Evolutionary conservation across 2,113 vertebrate species (phyloP).

Genomic region (Hemichromis elongatus): DNA sequence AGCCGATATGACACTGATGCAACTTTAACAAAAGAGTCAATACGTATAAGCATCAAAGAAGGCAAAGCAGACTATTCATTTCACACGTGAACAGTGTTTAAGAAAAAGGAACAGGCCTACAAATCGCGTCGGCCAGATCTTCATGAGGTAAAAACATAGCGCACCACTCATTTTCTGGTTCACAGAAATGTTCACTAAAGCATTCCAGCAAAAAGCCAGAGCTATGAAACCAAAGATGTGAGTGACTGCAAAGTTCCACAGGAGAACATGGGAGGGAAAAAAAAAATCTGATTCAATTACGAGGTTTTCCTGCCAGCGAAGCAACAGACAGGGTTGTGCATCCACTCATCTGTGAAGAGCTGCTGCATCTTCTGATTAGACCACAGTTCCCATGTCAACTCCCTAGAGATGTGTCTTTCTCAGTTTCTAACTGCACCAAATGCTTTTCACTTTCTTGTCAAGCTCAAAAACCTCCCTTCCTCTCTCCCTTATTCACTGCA

Average conservation of each 20-base stretch:
- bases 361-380: constrained; percentile 2
- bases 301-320: background rate
- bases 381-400: background rate
- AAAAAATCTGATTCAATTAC: background rate
- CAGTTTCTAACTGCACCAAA: background rate
- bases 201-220: background rate
- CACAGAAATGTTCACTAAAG: background rate
- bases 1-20: background rate
- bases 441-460: background rate
- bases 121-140: background rate
- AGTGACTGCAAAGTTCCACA: background rate
- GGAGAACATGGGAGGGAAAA: background rate
- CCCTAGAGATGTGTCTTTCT: background rate
- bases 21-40: background rate
- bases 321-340: background rate
- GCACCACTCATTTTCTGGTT: background rate
- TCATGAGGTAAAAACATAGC: background rate
- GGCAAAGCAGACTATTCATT: background rate
- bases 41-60: background rate
- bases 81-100: background rate
- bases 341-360: background rate
- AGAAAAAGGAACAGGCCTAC: background rate
- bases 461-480: background rate
- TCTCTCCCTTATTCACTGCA: background rate
- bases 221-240: background rate